A percentile compares a stretch with the other conserved stretches of the same genome.
Evolutionary conservation across 2,113 vertebrate genomes (phyloP).

Genomic region (Rhinoptilus africanus): DNA sequence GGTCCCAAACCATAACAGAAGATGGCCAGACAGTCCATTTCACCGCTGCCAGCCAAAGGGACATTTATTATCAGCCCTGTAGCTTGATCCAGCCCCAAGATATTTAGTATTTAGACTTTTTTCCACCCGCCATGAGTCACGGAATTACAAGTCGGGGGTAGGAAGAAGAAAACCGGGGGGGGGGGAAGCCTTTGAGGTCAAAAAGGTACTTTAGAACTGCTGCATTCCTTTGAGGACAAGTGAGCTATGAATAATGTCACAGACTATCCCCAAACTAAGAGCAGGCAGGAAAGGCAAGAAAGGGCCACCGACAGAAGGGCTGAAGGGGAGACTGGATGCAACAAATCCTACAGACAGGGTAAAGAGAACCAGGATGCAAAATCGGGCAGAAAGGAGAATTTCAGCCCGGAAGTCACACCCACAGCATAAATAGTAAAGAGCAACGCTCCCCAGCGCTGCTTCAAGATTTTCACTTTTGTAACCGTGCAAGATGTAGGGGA

Average conservation of each 20-base stretch:
- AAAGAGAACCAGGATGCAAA: neutral
- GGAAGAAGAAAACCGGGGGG: neutral
- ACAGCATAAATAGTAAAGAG: fast-evolving
- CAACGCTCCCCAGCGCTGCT: neutral
- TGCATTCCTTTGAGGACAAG: neutral
- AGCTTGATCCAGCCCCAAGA: neutral
- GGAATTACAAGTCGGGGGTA: neutral
- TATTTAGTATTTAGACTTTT: neutral
- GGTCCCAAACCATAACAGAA: neutral
- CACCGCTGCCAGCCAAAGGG: neutral
- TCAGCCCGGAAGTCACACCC: neutral
- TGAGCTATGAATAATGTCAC: neutral
- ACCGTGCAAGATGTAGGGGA: neutral
- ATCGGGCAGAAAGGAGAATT: neutral
- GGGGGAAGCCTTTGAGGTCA: neutral
- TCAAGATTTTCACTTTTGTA: neutral
- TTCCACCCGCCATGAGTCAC: fast-evolving
- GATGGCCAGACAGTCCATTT: neutral
- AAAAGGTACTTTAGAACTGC: neutral
- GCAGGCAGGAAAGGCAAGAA: neutral
- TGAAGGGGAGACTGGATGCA: neutral
- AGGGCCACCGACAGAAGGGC: fast-evolving
- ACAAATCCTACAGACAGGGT: neutral
- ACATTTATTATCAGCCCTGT: neutral
- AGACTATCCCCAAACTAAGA: neutral